Evolutionary conservation across 2,888 invertebrate species (phyloP).

Genomic region (Philereme vetulata): DNA sequence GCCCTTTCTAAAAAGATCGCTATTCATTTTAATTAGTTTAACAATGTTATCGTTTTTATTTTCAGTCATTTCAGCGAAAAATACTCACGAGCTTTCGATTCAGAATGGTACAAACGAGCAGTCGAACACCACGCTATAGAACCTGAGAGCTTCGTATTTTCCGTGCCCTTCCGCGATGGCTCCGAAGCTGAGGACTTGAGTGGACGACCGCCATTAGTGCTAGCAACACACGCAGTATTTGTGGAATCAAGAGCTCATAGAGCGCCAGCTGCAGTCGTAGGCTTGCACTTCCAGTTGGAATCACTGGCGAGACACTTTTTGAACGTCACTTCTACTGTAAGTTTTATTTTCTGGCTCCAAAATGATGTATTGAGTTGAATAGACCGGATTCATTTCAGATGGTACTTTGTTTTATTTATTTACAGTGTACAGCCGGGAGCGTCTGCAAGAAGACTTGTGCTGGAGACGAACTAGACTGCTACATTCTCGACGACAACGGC

Average conservation of each 20-base stretch:
- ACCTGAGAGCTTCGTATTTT: slow-evolving; percentile 95
- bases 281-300: slow-evolving; percentile 93
- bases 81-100: slow-evolving; percentile 92
- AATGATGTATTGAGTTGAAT: background rate
- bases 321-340: slow-evolving; percentile 94
- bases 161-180: slow-evolving; percentile 90
- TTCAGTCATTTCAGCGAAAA: slow-evolving; percentile 91
- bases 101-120: slow-evolving; percentile 95
- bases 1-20: no score
- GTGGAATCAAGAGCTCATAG: slow-evolving; percentile 92
- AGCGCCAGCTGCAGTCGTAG: slow-evolving; percentile 96
- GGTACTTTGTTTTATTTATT: slow-evolving; percentile 21
- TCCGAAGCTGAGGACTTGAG: slow-evolving; percentile 84
- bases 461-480: slow-evolving; percentile 94
- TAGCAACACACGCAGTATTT: slow-evolving; percentile 96
- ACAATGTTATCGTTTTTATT: slow-evolving; percentile 12
- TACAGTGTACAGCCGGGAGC: slow-evolving; percentile 87
- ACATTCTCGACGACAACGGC: slow-evolving; percentile 96
- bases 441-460: slow-evolving; percentile 93
- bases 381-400: background rate
- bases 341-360: slow-evolving; percentile 15
- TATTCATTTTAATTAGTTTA: no score
- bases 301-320: slow-evolving; percentile 92
- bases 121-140: slow-evolving; percentile 95
- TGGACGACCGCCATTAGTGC: slow-evolving; percentile 86